phyloP scores from a whole-genome alignment of 2,888 invertebrate species.

The Pammene fasciana region DNA sequence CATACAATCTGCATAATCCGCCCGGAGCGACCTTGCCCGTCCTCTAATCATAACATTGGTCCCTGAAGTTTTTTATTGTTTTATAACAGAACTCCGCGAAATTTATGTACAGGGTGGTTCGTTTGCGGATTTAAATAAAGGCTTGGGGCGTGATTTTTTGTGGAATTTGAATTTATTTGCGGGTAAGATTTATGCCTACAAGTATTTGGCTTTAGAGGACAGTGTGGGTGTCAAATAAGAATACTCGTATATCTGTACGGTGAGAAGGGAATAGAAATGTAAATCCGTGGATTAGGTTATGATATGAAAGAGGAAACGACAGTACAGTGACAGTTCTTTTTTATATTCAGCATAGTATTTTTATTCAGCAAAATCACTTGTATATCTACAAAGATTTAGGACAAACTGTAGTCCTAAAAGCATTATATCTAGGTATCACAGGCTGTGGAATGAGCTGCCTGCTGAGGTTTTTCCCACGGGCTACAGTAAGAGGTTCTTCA shows the following conservation, averaged over 20 bases:
- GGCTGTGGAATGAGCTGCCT: too few relatives aligned
- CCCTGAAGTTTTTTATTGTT: constrained; percentile 51
- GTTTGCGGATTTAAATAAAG: constrained; percentile 34
- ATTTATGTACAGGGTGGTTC: constrained; percentile 23
- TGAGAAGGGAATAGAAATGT: not conserved
- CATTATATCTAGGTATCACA: too few relatives aligned
- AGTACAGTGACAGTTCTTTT: too few relatives aligned
- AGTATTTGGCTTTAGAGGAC: not conserved
- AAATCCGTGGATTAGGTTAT: not conserved
- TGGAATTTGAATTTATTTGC: constrained; percentile 24
- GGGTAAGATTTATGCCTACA: constrained; percentile 19
- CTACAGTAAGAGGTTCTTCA: too few relatives aligned
- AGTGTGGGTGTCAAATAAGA: not conserved
- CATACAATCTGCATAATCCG: constrained; percentile 74
- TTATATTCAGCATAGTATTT: too few relatives aligned
- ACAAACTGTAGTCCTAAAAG: too few relatives aligned
- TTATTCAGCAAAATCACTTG: too few relatives aligned
- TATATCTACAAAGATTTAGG: too few relatives aligned
- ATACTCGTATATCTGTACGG: not conserved
- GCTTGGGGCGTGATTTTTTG: constrained; percentile 23
- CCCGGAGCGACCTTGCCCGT: constrained; percentile 39
- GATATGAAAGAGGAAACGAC: not conserved
- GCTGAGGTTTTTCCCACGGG: too few relatives aligned
- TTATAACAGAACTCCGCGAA: constrained; percentile 44
- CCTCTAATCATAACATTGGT: constrained; percentile 51